These are phyloP conservation scores for Amphimallon solstitiale DNA, from an alignment of 2,888 invertebrate species.

Conservation along the genomic window DNA sequence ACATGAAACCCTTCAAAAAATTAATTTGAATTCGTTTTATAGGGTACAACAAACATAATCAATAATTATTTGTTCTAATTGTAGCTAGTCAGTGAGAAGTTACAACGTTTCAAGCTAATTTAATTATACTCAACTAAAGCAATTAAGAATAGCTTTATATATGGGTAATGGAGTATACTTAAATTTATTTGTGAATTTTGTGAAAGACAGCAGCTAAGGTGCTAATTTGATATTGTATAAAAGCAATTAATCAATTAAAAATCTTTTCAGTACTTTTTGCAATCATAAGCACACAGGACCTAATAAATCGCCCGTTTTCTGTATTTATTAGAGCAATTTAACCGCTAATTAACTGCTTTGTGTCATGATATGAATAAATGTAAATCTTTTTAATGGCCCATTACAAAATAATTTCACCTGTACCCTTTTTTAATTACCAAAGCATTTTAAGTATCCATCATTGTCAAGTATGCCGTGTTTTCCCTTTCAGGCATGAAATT, in stretches of 20 bases:
- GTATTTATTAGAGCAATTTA: conserved; percentile 30
- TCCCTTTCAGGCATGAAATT: conserved; percentile 13
- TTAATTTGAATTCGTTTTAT: too few relatives aligned
- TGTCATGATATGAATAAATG: conserved; percentile 23
- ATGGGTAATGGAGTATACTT: too few relatives aligned
- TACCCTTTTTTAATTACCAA: conserved; percentile 31
- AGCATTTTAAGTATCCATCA: conserved; percentile 25
- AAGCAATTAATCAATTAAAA: conserved; percentile 6
- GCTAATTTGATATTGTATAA: too few relatives aligned
- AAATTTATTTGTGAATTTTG: too few relatives aligned
- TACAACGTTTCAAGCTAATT: too few relatives aligned
- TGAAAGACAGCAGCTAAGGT: too few relatives aligned
- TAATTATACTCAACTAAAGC: too few relatives aligned
- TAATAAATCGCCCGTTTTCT: conserved; percentile 8
- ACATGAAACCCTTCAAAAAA: too few relatives aligned
- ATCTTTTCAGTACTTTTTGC: background rate
- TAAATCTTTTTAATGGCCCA: conserved; percentile 32
- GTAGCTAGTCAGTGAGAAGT: too few relatives aligned
- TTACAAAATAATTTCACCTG: conserved; percentile 32
- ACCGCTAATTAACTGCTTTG: conserved; percentile 28
- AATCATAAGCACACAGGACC: background rate
- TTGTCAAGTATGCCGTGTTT: conserved; percentile 16
- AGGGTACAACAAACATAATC: too few relatives aligned
- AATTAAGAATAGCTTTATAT: too few relatives aligned
- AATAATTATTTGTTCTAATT: too few relatives aligned